A percentile compares a stretch with the other conserved stretches of the same genome.
Evolutionary conservation across 2,113 vertebrate species (phyloP).

Genomic region (Xyrauchen texanus): DNA sequence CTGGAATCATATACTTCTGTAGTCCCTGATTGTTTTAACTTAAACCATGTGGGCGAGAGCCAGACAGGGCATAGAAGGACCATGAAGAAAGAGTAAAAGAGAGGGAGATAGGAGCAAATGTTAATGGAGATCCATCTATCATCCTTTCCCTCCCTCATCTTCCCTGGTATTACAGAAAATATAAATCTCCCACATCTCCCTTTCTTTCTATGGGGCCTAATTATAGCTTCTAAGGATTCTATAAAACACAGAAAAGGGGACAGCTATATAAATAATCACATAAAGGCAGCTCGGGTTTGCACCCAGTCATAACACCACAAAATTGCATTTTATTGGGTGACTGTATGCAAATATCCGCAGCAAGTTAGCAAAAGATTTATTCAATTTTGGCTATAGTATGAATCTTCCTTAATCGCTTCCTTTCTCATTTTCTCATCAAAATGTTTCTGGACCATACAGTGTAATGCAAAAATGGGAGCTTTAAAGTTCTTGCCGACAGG

Average conservation of each 20-base stretch:
- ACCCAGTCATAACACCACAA: background rate
- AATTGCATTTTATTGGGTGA: background rate
- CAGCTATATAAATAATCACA: constrained; percentile 15
- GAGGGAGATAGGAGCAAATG: constrained; percentile 21
- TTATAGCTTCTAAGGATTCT: background rate
- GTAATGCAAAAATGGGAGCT: background rate
- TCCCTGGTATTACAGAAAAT: constrained; percentile 13
- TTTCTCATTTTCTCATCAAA: background rate
- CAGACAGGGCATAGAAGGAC: background rate
- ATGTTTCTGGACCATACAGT: background rate
- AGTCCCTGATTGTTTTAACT: constrained; percentile 52
- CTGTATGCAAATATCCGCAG: background rate
- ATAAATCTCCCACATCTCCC: background rate
- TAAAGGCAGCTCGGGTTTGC: background rate
- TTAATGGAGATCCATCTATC: constrained; percentile 13
- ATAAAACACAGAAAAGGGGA: background rate
- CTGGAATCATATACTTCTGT: constrained; percentile 48
- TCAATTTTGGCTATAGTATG: background rate
- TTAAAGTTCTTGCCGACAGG: background rate
- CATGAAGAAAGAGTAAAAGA: constrained; percentile 18
- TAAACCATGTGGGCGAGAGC: constrained; percentile 34
- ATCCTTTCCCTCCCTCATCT: constrained; percentile 16
- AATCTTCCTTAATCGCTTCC: background rate
- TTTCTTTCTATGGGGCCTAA: background rate
- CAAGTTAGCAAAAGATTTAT: constrained; percentile 8